Evolutionary conservation across 2,797 vertebrate species (phyloP).

Genomic region (Tauraco hartlaubi): DNA sequence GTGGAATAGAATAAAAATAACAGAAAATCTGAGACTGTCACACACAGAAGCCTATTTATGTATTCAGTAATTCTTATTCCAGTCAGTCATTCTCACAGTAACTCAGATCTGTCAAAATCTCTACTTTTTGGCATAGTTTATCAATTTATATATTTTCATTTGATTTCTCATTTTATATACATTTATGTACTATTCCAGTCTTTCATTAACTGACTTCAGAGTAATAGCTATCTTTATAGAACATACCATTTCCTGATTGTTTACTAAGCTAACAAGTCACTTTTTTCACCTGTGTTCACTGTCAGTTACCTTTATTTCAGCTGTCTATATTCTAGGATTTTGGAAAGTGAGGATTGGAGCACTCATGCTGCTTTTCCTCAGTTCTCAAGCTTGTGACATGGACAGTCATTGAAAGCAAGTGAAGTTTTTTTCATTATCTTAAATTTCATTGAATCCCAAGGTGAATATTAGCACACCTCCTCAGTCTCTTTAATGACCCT

Average conservation of each 20-base stretch:
- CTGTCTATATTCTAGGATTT: background rate
- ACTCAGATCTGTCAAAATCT: background rate
- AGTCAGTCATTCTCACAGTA: background rate
- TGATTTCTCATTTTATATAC: background rate
- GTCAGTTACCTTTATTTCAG: background rate
- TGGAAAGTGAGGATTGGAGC: background rate
- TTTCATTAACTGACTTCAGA: background rate
- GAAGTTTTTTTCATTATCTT: background rate
- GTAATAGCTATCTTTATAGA: background rate
- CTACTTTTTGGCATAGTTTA: background rate
- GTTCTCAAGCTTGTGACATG: background rate
- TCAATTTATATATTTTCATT: background rate
- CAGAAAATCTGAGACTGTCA: background rate
- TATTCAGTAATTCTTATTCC: slow-evolving; percentile 16
- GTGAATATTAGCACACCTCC: background rate
- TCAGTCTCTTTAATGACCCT: background rate
- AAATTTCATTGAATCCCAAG: background rate
- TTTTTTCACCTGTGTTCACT: background rate
- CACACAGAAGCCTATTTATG: background rate
- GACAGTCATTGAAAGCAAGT: background rate
- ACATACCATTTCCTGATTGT: background rate
- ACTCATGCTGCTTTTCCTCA: background rate
- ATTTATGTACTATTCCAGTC: background rate
- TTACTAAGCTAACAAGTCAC: background rate
- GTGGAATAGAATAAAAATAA: slow-evolving; percentile 22